Conservation (phyloP, 2,797 vertebrate species). For the Pelobates cultripes region DNA sequence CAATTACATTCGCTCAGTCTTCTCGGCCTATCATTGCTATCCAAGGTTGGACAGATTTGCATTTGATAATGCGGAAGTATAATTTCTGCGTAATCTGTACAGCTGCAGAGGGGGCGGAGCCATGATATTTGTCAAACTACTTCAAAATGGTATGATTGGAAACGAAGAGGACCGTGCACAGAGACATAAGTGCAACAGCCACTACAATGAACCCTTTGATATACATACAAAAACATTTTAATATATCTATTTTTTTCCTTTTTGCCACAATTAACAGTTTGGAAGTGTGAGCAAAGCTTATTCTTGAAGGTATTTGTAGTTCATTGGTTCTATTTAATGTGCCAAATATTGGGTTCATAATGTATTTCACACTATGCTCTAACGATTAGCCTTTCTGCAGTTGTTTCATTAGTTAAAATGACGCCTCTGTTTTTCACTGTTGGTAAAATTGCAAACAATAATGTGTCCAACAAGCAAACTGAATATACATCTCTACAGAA, state of each 20-base stretch:
- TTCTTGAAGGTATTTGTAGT: conserved; percentile 12
- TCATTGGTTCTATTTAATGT: conserved; percentile 1
- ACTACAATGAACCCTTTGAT: not conserved
- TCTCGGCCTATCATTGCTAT: too few relatives aligned
- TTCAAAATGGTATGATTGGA: too few relatives aligned
- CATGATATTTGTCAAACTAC: too few relatives aligned
- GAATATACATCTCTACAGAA: not conserved
- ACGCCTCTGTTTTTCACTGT: conserved; percentile 13
- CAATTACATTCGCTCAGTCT: too few relatives aligned
- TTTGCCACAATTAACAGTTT: conserved; percentile 27
- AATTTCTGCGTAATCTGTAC: too few relatives aligned
- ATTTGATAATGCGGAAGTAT: too few relatives aligned
- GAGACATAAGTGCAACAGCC: too few relatives aligned
- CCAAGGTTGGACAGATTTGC: too few relatives aligned
- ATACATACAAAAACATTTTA: not conserved
- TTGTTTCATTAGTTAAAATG: conserved; percentile 33
- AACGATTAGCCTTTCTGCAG: conserved; percentile 25
- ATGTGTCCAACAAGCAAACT: conserved; percentile 19
- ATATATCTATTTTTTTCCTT: conserved; percentile 8
- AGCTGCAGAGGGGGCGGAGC: too few relatives aligned
- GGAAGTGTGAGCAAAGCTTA: conserved; percentile 12
- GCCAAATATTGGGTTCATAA: conserved; percentile 35
- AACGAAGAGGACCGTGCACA: too few relatives aligned
- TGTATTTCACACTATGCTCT: conserved; percentile 16
- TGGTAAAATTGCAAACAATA: not conserved